phyloP scores from a whole-genome alignment of 2,888 invertebrate species.

The Rhingia campestris region DNA sequence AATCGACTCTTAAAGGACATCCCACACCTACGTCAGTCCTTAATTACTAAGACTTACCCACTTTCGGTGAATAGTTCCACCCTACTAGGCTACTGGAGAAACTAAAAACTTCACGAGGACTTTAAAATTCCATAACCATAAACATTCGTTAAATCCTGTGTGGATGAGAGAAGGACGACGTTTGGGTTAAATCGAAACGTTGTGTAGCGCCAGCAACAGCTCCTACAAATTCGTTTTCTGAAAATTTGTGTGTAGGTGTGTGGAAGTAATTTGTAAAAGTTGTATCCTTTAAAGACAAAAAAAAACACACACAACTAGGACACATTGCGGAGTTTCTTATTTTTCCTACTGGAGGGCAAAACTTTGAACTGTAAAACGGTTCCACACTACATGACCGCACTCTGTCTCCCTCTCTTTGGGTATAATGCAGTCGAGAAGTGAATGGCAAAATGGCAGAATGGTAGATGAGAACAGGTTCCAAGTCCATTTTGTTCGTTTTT shows the following conservation, averaged over 20 bases:
- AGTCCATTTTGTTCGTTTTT: constrained; percentile 18
- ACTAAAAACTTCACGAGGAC: constrained; percentile 23
- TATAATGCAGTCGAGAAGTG: constrained; percentile 45
- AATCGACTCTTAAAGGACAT: constrained; percentile 18
- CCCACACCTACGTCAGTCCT: constrained; percentile 3
- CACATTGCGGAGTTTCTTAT: constrained; percentile 39
- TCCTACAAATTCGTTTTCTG: not conserved
- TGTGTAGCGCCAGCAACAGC: constrained; percentile 1
- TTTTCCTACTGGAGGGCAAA: constrained; percentile 39
- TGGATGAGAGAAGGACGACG: constrained; percentile 22
- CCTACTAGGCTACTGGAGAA: not conserved
- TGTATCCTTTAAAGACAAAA: constrained; percentile 31
- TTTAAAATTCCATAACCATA: constrained; percentile 55
- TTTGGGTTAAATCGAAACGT: constrained; percentile 16
- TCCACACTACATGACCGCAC: constrained; percentile 42
- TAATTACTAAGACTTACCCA: constrained; percentile 32
- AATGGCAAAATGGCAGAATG: constrained; percentile 8
- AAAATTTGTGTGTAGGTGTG: constrained; percentile 16
- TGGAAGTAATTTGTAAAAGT: constrained; percentile 60
- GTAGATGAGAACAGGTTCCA: constrained; percentile 13
- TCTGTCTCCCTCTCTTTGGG: not conserved
- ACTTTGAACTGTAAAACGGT: constrained; percentile 42
- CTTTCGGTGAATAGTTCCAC: constrained; percentile 1
- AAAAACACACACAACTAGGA: constrained; percentile 30
- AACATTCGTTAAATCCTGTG: constrained; percentile 30